Base-by-base conservation (phyloP, 2,888 invertebrate genomes). In the Selenia dentaria region DNA sequence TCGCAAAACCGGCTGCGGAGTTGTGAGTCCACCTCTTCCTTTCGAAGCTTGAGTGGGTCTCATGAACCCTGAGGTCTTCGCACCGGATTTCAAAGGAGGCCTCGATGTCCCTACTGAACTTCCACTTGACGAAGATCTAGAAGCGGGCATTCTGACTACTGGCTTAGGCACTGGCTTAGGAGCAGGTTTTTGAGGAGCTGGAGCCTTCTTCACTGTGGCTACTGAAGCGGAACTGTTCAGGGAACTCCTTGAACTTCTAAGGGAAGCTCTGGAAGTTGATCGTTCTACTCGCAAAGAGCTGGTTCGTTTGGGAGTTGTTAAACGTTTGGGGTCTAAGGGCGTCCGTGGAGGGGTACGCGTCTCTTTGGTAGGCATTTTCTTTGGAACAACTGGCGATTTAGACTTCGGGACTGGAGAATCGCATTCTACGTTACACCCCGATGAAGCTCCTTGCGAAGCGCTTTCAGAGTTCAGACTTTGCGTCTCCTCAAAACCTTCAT, bases 401-500 rank as follows among this genome's bases (percentile, higher is more conserved):
- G 68, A 76, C 67, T 83, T 92, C n/a, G 88, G 82, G 37, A 91
- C 83, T 12, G 92, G 92, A 49, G 87, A 79, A 55, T 93, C 93
- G 28, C 92, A 91, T 56, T 93, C 93, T 1, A 94, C 93, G 65
- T 95, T 95, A 59, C 94, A 94, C 4, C 93, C 93, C 0, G 96
- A 96, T 0, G 96, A 96, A 1, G 96, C 95, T 28, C 96, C 96
- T 64, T 96, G 96, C 31, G 96, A 96, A 2, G 96, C 94, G 4
- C 96, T 96, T 74, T 96, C 96, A 0, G 96, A 96, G 66, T 96
- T 95, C 37, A 97, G 88, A 70, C 96, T 96, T 70, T 96, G 96
- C 0, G 96, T 96, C 84, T 97, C 97, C 75, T 97, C 97, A 68
- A 97, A 97, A 5, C 97, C 97, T 90, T 97, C 97, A 71, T 97